Evolutionary conservation across 1,140 invertebrate genomes (phyloP).

Genomic region (Lethrus apterus): DNA sequence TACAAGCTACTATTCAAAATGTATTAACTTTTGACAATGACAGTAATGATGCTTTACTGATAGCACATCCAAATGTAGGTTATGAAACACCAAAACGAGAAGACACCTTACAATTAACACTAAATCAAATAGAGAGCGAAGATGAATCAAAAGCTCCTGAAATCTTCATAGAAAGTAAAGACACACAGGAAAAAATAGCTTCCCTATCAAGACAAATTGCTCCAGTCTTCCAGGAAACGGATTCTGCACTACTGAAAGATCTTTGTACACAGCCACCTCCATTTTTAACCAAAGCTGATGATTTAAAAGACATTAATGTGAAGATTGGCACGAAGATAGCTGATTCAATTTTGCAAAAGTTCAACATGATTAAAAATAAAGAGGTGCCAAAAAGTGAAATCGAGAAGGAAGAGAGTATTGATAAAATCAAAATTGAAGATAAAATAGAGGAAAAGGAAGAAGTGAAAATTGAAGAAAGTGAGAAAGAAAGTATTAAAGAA

Average conservation of each 20-base stretch:
- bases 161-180: constrained; percentile 18
- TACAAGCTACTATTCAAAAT: constrained; percentile 45
- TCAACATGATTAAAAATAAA: constrained; percentile 35
- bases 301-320: constrained; percentile 35
- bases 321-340: constrained; percentile 38
- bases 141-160: constrained; percentile 20
- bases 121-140: constrained; percentile 27
- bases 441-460: constrained; percentile 10
- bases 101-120: constrained; percentile 21
- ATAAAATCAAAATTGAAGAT: not conserved
- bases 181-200: constrained; percentile 16
- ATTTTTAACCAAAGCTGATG: constrained; percentile 41
- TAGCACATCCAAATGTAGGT: constrained; percentile 17
- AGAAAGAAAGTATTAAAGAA: constrained; percentile 11
- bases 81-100: constrained; percentile 27
- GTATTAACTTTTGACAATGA: constrained; percentile 42
- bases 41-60: constrained; percentile 35
- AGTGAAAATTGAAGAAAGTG: constrained; percentile 26
- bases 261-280: constrained; percentile 30
- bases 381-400: constrained; percentile 28
- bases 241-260: constrained; percentile 35
- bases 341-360: constrained; percentile 37
- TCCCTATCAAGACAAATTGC: constrained; percentile 33
- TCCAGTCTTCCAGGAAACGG: constrained; percentile 38
- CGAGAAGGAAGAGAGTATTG: constrained; percentile 1